These are phyloP conservation scores for Aphelinus atriplicis DNA, from an alignment of 1,140 invertebrate species.

Conservation along the genomic window DNA sequence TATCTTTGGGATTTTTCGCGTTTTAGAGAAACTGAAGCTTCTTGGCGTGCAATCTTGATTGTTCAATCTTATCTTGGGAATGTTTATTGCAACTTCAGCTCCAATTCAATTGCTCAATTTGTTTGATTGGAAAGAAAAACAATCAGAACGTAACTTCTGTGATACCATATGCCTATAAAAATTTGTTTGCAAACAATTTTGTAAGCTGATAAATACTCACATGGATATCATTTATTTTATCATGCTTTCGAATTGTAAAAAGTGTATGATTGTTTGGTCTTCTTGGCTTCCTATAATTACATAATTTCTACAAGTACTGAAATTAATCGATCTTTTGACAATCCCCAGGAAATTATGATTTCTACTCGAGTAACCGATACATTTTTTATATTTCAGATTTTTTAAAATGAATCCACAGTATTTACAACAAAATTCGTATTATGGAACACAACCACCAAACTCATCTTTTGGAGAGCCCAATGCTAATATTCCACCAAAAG, in stretches of 20 bases:
- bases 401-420: slow-evolving; percentile 56
- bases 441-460: slow-evolving; percentile 42
- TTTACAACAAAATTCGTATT: slow-evolving; percentile 43
- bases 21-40: not conserved
- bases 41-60: not conserved
- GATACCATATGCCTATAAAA: slow-evolving; percentile 9
- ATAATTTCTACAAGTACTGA: no score
- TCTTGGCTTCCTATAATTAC: no score
- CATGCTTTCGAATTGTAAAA: no score
- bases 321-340: no score
- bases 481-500: slow-evolving; percentile 47
- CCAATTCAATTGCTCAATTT: not conserved
- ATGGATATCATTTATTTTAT: no score
- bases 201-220: no score
- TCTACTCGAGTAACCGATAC: no score
- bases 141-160: not conserved
- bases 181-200: not conserved
- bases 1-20: not conserved
- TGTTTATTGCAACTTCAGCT: not conserved
- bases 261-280: no score
- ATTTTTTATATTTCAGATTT: not conserved
- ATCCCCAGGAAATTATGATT: no score
- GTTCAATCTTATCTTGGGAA: not conserved
- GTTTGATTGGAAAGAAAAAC: not conserved
- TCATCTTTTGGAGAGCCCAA: slow-evolving; percentile 45